Conservation (phyloP, 1,140 invertebrate species). For the Carcinoscorpius rotundicauda region DNA sequence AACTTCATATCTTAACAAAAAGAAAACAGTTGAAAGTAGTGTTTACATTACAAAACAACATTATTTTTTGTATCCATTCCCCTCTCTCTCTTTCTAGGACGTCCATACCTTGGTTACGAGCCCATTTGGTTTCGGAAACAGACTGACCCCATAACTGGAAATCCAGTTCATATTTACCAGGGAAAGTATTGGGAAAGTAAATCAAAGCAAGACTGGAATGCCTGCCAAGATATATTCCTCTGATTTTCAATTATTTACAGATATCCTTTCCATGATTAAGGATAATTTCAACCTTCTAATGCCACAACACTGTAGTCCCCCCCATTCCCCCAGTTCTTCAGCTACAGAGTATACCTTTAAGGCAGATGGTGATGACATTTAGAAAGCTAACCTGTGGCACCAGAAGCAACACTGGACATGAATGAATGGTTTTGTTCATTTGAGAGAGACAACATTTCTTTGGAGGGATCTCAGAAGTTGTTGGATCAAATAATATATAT, state of each 20-base stretch:
- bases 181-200: slow-evolving; percentile 91
- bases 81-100: slow-evolving; percentile 38
- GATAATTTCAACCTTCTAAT: no score
- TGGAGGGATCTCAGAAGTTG: no score
- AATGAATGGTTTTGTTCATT: no score
- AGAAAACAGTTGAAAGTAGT: slow-evolving; percentile 5
- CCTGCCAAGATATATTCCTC: slow-evolving; percentile 81
- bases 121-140: slow-evolving; percentile 86
- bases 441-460: no score
- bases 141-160: slow-evolving; percentile 62
- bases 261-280: no score
- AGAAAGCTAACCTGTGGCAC: no score
- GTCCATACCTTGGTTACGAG: slow-evolving; percentile 58
- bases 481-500: no score
- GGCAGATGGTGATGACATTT: no score
- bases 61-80: background rate
- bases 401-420: no score
- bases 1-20: background rate
- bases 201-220: slow-evolving; percentile 70
- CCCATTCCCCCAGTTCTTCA: no score
- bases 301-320: no score
- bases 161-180: slow-evolving; percentile 69
- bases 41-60: background rate
- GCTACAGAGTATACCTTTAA: no score
- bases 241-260: background rate